Evolutionary conservation across 2,797 vertebrate species (phyloP).

Genomic region (Danio albolineatus): DNA sequence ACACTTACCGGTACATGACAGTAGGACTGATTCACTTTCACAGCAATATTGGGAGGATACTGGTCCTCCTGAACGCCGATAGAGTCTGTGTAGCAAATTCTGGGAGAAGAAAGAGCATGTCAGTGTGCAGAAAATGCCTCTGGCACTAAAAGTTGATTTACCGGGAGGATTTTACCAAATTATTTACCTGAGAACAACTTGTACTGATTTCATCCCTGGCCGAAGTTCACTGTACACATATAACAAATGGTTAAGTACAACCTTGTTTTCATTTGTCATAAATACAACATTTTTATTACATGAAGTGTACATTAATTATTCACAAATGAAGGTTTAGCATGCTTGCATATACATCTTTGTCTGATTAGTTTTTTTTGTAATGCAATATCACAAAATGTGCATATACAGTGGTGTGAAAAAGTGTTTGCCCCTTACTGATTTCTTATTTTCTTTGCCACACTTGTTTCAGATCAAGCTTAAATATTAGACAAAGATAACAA

Average conservation of each 20-base stretch:
- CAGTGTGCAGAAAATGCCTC: not conserved
- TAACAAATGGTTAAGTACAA: slow-evolving; percentile 7
- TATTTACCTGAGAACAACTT: slow-evolving; percentile 94
- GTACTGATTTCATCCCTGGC: slow-evolving; percentile 92
- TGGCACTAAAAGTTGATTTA: not conserved
- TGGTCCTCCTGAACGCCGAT: slow-evolving; percentile 97
- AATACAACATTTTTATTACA: no score
- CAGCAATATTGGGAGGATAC: slow-evolving; percentile 97
- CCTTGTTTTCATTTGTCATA: no score
- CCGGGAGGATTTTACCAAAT: not conserved
- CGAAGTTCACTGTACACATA: slow-evolving; percentile 87
- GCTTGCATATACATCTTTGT: no score
- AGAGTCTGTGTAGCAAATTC: slow-evolving; percentile 98
- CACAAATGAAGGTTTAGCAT: no score
- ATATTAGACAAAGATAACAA: no score
- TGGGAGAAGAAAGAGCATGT: slow-evolving; percentile 60
- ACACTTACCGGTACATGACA: slow-evolving; percentile 96
- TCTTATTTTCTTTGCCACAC: no score
- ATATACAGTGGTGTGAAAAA: no score
- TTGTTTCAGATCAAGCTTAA: no score
- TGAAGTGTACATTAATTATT: no score
- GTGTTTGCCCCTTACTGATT: no score
- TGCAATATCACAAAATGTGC: no score
- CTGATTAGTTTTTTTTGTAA: no score
- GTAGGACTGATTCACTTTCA: slow-evolving; percentile 98